Base-by-base conservation (phyloP, 2,888 invertebrate species). In the Agrotis clavis region DNA sequence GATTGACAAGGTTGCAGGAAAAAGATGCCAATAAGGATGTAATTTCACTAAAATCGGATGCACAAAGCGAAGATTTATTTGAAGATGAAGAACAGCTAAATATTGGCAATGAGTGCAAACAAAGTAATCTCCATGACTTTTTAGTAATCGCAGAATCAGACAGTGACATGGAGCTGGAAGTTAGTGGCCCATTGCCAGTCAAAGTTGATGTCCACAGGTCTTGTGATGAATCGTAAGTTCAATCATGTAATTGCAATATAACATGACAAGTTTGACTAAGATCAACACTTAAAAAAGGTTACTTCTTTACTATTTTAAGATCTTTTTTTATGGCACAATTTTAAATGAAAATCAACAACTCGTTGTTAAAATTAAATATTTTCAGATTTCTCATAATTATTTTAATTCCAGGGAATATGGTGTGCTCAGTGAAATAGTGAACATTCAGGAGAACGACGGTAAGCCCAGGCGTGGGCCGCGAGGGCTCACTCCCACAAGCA, bases 71-170 rank as follows among this genome's bases (percentile, higher is more conserved):
- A 82, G 89, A 91, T 71, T 60, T 91, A 70, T 88, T 90, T 81
- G 64, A 35, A 60, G 81, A 81, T 60, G 77, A 79, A 18, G 64
- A 30, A 25, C 66, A 67, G 21, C 64, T 63, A 57, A 54, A 61
- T 18, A 67, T 45, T 67, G 59, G 11, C 25, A 47, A 18, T 47
- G 21, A 30, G 3, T 16, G 16, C 47, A 54, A 78, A 57, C 71
- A 62, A 48, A 45, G 61, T 45, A 66, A 70, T 13, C 79, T 74
- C 67, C 67, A 64, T 19, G 85, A 82, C 71, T 77, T 79, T 86
- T 35, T 92, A 61, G 75, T 92, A 59, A 92, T 94, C 82, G 88
- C 89, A 70, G 94, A 94, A 74, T 93, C 94, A n/a, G 94, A 95
- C 53, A 91, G 90, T 86, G 94, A 94, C 79, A 83, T 86, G 57